phyloP scores from a whole-genome alignment of 1,140 invertebrate species.

The Neelides sp. region DNA sequence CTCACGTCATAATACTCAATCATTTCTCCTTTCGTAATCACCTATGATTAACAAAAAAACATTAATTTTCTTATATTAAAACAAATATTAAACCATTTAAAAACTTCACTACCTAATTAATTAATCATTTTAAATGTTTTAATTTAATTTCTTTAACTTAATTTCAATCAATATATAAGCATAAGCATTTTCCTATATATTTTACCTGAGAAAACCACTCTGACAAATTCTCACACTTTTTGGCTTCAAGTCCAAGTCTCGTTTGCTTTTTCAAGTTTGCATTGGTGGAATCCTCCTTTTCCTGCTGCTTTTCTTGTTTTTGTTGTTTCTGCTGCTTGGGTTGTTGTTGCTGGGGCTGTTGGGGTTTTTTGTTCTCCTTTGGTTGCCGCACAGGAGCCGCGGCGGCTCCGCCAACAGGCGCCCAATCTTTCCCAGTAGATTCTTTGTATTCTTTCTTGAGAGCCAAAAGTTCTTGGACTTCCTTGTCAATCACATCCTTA shows the following conservation, averaged over 20 bases:
- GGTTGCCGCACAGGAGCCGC: background rate
- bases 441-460: constrained; percentile 70
- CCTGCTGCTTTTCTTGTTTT: constrained; percentile 18
- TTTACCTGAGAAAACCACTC: constrained; percentile 93
- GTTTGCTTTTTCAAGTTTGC: constrained; percentile 67
- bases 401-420: constrained; percentile 27
- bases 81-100: background rate
- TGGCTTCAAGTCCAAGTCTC: constrained; percentile 79
- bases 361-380: constrained; percentile 2
- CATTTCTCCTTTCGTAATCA: constrained; percentile 94
- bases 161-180: background rate
- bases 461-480: constrained; percentile 56
- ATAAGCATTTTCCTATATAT: background rate
- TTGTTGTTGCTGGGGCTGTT: constrained; percentile 14
- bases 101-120: too few relatives aligned
- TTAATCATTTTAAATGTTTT: constrained; percentile 3
- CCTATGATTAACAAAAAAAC: constrained; percentile 33
- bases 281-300: constrained; percentile 31
- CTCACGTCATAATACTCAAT: constrained; percentile 99
- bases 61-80: constrained; percentile 4
- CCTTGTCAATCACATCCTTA: constrained; percentile 49
- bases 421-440: constrained; percentile 52
- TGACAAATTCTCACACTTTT: constrained; percentile 81
- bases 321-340: constrained; percentile 12
- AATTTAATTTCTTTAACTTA: constrained; percentile 5